Conservation (phyloP, 2,797 vertebrate genomes). For the Xerus rutilus region DNA sequence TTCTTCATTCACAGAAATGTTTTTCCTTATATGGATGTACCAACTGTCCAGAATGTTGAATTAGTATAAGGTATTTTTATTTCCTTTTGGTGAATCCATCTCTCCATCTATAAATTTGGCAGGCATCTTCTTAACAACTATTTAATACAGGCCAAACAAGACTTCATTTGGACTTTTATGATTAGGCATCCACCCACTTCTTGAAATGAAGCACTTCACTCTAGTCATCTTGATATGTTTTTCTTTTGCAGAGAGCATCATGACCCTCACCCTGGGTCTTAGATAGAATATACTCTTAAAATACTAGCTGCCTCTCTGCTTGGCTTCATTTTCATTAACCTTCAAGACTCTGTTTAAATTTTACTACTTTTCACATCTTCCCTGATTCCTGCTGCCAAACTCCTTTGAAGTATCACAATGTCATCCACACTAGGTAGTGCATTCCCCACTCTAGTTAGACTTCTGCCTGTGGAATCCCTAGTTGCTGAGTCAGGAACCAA, state of each 20-base stretch:
- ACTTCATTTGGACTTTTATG: background rate
- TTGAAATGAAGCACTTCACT: background rate
- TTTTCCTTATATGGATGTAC: background rate
- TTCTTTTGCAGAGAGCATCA: background rate
- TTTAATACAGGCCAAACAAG: background rate
- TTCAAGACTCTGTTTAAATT: background rate
- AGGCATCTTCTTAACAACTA: background rate
- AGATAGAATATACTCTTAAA: background rate
- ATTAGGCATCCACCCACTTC: background rate
- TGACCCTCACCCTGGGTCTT: background rate
- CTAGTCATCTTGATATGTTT: background rate
- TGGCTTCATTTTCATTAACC: background rate
- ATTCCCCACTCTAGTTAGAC: background rate
- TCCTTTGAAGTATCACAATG: background rate
- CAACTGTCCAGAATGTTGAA: background rate
- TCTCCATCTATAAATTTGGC: background rate
- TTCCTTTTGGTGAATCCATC: background rate
- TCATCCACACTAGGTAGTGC: background rate
- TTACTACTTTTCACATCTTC: background rate
- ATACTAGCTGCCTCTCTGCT: background rate
- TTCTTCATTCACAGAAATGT: background rate
- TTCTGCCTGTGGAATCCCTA: background rate
- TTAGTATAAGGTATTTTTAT: slow-evolving; percentile 30
- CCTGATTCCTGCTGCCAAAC: background rate
- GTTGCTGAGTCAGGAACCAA: background rate